These are phyloP conservation scores for Solen grandis DNA, from an alignment of 1,140 invertebrate species.

Conservation along the genomic window DNA sequence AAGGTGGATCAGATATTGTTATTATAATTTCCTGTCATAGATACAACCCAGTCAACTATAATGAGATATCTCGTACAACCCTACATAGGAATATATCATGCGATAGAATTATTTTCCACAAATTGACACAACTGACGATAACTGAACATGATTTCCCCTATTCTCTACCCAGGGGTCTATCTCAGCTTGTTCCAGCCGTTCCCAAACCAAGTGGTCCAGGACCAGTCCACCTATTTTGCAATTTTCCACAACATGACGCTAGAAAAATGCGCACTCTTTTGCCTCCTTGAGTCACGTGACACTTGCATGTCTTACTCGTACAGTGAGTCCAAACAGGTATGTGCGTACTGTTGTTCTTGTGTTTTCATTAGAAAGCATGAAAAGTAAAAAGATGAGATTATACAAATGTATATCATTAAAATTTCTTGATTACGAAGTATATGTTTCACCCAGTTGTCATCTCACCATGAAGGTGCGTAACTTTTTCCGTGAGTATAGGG, in stretches of 20 bases:
- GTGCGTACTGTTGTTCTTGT: too few species aligned
- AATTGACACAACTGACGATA: background rate
- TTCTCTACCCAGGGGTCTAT: slow-evolving; percentile 44
- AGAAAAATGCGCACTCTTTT: slow-evolving; percentile 56
- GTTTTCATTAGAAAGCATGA: too few species aligned
- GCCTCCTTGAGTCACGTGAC: slow-evolving; percentile 46
- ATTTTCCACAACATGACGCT: slow-evolving; percentile 53
- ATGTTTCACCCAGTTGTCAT: too few species aligned
- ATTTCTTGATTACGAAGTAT: too few species aligned
- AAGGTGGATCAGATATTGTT: background rate
- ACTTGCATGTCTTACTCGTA: slow-evolving; percentile 63
- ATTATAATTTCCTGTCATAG: background rate
- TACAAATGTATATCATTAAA: too few species aligned
- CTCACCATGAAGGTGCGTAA: too few species aligned
- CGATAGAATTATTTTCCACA: background rate
- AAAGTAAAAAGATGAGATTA: too few species aligned
- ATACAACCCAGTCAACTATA: background rate
- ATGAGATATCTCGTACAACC: background rate
- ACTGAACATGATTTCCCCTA: background rate
- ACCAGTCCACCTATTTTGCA: slow-evolving; percentile 51
- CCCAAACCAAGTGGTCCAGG: slow-evolving; percentile 20
- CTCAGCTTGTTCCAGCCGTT: slow-evolving; percentile 53
- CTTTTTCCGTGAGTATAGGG: too few species aligned
- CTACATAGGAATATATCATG: background rate
- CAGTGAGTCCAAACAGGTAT: slow-evolving; percentile 33